Percentiles rank a stretch among this genome's conserved stretches.
phyloP scores from a whole-genome alignment of 1,140 invertebrate species.

The Magallana ariakensis region DNA sequence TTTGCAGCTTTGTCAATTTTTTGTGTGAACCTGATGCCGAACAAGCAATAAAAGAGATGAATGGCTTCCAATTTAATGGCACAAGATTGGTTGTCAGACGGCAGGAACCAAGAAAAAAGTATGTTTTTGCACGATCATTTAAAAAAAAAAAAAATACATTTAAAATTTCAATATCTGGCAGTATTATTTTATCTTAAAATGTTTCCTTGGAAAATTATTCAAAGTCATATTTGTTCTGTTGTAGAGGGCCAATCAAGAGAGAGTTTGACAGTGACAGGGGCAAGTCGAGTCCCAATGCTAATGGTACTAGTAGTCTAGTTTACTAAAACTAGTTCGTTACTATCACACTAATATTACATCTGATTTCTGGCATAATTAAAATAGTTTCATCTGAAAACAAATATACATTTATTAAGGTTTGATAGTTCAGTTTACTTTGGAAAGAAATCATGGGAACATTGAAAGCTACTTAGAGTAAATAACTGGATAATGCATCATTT shows the following conservation, averaged over 20 bases:
- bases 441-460: too few species aligned
- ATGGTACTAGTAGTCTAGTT: background rate
- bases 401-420: too few species aligned
- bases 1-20: constrained; percentile 61
- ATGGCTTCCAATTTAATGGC: constrained; percentile 54
- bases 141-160: background rate
- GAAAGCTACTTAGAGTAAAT: too few species aligned
- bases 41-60: constrained; percentile 52
- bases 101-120: constrained; percentile 53
- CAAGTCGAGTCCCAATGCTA: background rate
- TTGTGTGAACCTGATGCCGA: constrained; percentile 62
- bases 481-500: too few species aligned
- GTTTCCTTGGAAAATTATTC: too few species aligned
- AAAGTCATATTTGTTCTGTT: too few species aligned
- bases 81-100: constrained; percentile 48
- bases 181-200: too few species aligned
- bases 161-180: too few species aligned
- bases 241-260: background rate
- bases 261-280: background rate
- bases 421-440: too few species aligned
- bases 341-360: background rate
- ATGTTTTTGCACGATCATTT: background rate
- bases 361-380: background rate
- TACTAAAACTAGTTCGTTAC: too few species aligned
- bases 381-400: background rate